phyloP scores from a whole-genome alignment of 2,797 vertebrate genomes.

The Diplodus sargus region DNA sequence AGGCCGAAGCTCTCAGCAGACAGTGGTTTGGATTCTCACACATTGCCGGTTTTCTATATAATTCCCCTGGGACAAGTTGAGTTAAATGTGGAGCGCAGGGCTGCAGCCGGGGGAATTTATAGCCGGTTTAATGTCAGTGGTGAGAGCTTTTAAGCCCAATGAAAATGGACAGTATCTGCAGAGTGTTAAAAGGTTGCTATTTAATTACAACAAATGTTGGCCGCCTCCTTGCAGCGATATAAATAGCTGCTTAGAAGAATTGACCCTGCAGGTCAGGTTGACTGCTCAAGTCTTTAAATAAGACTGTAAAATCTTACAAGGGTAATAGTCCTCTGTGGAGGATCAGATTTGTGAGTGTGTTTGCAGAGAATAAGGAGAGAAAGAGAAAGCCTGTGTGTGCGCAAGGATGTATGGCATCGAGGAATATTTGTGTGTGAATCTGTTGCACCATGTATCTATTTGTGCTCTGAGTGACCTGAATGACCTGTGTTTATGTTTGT shows the following conservation, averaged over 20 bases:
- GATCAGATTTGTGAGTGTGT: constrained; percentile 43
- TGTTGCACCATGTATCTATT: neutral
- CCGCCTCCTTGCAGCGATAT: constrained; percentile 37
- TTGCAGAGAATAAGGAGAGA: constrained; percentile 1
- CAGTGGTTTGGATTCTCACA: constrained; percentile 47
- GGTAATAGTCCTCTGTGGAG: constrained; percentile 27
- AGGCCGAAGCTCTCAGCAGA: constrained; percentile 32
- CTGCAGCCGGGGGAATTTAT: constrained; percentile 53
- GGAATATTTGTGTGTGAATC: neutral
- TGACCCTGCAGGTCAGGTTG: constrained; percentile 38
- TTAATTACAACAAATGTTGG: constrained; percentile 65
- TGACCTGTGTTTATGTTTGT: constrained; percentile 29
- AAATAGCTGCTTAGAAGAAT: constrained; percentile 61
- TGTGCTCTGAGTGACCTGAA: neutral
- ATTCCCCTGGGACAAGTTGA: constrained; percentile 59
- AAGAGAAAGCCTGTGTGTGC: constrained; percentile 4
- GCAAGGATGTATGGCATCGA: neutral
- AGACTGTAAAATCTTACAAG: constrained; percentile 44
- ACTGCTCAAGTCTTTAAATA: constrained; percentile 34
- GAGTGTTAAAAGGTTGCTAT: constrained; percentile 66
- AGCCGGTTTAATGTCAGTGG: constrained; percentile 66
- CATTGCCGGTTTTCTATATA: constrained; percentile 30
- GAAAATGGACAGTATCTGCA: constrained; percentile 65
- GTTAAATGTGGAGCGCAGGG: constrained; percentile 50
- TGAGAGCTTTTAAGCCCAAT: constrained; percentile 73